These are phyloP conservation scores for Ascaphus truei DNA, from an alignment of 2,113 vertebrate species.

Conservation along the genomic window DNA sequence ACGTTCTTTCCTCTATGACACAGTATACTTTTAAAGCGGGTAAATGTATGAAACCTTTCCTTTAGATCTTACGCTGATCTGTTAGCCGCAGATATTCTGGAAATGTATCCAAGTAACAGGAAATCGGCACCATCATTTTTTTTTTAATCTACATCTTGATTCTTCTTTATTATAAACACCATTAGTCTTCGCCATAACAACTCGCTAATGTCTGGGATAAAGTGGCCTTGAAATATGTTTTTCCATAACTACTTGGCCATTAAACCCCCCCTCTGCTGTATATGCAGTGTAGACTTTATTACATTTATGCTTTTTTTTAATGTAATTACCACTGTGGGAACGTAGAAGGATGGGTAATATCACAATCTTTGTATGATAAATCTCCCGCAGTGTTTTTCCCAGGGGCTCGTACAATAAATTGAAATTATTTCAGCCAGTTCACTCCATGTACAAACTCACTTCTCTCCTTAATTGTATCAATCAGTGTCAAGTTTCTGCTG, in stretches of 20 bases:
- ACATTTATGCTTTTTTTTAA: not conserved
- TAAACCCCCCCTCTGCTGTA: not conserved
- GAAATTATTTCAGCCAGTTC: constrained; percentile 28
- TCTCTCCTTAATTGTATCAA: constrained; percentile 38
- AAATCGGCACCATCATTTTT: not conserved
- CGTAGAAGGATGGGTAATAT: not conserved
- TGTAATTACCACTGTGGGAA: not conserved
- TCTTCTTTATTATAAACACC: not conserved
- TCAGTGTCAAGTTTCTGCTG: constrained; percentile 40
- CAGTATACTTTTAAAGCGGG: no score
- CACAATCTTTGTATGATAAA: not conserved
- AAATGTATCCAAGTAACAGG: not conserved
- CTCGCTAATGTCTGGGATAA: not conserved
- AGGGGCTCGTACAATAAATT: constrained; percentile 19
- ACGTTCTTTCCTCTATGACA: no score
- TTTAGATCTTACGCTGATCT: no score
- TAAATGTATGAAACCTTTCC: no score
- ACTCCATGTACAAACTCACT: constrained; percentile 32
- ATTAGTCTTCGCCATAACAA: not conserved
- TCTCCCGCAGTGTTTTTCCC: constrained; percentile 24
- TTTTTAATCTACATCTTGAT: not conserved
- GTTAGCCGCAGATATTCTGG: no score
- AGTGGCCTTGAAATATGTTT: constrained; percentile 9
- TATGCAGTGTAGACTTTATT: not conserved
- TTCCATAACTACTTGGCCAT: not conserved